Base-by-base conservation (phyloP, 30 jellyfish, hydroid and myxozoan genomes). In the Turritopsis dohrnii region DNA sequence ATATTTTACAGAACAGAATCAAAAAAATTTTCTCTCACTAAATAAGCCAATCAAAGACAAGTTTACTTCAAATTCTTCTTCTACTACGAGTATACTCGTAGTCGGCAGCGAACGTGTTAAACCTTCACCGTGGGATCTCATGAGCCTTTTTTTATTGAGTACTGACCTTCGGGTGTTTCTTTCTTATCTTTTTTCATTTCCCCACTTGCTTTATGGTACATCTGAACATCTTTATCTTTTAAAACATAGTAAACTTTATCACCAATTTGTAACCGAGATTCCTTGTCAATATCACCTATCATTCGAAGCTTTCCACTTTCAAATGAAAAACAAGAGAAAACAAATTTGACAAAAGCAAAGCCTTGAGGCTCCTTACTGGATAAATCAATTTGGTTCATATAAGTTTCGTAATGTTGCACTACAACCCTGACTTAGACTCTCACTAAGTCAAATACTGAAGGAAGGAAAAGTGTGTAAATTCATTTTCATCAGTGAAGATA, bases 201-300 rank as follows among this genome's bases (percentile, higher is more conserved):
- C 17, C 69, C 29, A 17, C 28, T 79, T 8, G 77, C n/a, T 74
- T 65, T 28, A 22, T 27, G 23, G 30, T 21, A 27, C 30, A 9
- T 21, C 0, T 26, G 23, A 52, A 93, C 81, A 80, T 93, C 96
- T 16, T 66, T 28, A 16, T 88, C 95, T 53, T 82, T 88, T 52
- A 93, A 84, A 16, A 82, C 82, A 69, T 93, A 88, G 30, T 75
- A 88, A 0, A 93, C 98, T 72, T 93, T 93, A 90, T 93, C 98
- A 20, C 98, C 98, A 77, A 93, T 74, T 79, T 88, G 96, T 25
- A 93, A 72, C 28, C 85, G 72, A 7, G 94, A 90, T 24, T 92
- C 91, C 53, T 86, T 92, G 86, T 80, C 86, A 13, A 41, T 41
- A 41, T 41, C 60, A 41, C 60, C 60, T 41, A 41, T 41, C 60